Percentiles rank a stretch among this genome's conserved stretches.
phyloP scores from a whole-genome alignment of 1,140 invertebrate species.

The Orchesella cincta region DNA sequence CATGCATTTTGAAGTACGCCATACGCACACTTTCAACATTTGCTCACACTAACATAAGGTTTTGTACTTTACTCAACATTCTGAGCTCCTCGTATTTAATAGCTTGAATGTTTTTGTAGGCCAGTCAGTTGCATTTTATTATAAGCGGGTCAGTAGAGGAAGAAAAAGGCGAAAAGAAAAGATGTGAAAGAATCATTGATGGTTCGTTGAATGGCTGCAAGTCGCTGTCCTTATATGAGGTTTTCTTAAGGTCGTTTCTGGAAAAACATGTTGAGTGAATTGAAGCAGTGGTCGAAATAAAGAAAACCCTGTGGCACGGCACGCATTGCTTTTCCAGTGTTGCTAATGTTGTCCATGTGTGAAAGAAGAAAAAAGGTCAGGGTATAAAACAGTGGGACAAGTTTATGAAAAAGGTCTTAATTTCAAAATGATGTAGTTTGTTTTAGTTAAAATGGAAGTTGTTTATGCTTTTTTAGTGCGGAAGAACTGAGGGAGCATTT shows the following conservation, averaged over 20 bases:
- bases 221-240: not conserved
- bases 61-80: constrained; percentile 3
- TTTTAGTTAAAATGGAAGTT: too few relatives aligned
- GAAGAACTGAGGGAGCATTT: too few relatives aligned
- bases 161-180: not conserved
- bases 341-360: too few relatives aligned
- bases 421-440: too few relatives aligned
- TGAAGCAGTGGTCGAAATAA: too few relatives aligned
- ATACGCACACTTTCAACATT: not conserved
- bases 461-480: too few relatives aligned
- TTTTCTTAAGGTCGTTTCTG: not conserved
- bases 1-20: constrained; percentile 1
- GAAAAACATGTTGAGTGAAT: constrained; percentile 3
- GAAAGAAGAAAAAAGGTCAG: too few relatives aligned
- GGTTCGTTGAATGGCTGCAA: constrained; percentile 3
- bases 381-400: too few relatives aligned
- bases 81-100: not conserved
- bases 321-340: too few relatives aligned
- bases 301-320: too few relatives aligned
- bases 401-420: too few relatives aligned
- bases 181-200: constrained; percentile 7
- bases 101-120: not conserved
- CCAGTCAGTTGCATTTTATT: constrained; percentile 22
- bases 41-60: not conserved
- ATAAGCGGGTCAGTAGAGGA: constrained; percentile 3